Evolutionary conservation across 2,797 vertebrate genomes (phyloP).

Genomic region (Anguilla anguilla): DNA sequence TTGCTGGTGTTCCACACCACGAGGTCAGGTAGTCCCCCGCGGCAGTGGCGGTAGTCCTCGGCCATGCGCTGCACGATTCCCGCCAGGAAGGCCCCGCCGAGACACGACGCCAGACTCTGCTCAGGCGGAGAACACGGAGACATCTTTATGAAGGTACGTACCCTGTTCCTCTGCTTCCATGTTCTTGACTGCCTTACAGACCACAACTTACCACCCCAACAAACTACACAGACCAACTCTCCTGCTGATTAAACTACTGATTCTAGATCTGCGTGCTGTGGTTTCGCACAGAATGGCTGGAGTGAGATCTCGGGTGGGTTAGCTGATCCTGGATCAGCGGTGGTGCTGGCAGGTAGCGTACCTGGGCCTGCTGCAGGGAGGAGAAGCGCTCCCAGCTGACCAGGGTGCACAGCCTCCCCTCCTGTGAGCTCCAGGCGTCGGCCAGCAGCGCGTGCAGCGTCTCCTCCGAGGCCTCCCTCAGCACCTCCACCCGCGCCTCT

Average conservation of each 20-base stretch:
- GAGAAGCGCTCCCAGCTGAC: slow-evolving; percentile 88
- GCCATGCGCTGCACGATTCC: slow-evolving; percentile 82
- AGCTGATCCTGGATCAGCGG: neutral
- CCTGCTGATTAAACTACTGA: neutral
- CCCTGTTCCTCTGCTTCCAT: neutral
- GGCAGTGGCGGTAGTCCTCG: slow-evolving; percentile 85
- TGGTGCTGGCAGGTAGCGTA: slow-evolving; percentile 33
- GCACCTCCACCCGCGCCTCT: slow-evolving; percentile 73
- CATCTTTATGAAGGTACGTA: neutral
- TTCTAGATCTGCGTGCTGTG: neutral
- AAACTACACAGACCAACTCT: neutral
- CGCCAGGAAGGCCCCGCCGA: slow-evolving; percentile 85
- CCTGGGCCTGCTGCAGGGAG: slow-evolving; percentile 80
- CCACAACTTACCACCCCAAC: neutral
- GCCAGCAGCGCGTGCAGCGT: slow-evolving; percentile 74
- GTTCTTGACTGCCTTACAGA: neutral
- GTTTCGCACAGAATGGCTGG: neutral
- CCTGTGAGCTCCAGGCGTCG: slow-evolving; percentile 77
- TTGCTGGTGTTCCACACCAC: slow-evolving; percentile 85
- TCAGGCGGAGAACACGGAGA: slow-evolving; percentile 16
- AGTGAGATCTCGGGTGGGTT: neutral
- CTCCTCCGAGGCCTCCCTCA: slow-evolving; percentile 71
- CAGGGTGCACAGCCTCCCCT: slow-evolving; percentile 72
- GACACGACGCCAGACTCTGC: slow-evolving; percentile 86
- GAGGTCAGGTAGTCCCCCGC: slow-evolving; percentile 90